phyloP scores from a whole-genome alignment of 1,140 invertebrate species.

The Steinernema feltiae region DNA sequence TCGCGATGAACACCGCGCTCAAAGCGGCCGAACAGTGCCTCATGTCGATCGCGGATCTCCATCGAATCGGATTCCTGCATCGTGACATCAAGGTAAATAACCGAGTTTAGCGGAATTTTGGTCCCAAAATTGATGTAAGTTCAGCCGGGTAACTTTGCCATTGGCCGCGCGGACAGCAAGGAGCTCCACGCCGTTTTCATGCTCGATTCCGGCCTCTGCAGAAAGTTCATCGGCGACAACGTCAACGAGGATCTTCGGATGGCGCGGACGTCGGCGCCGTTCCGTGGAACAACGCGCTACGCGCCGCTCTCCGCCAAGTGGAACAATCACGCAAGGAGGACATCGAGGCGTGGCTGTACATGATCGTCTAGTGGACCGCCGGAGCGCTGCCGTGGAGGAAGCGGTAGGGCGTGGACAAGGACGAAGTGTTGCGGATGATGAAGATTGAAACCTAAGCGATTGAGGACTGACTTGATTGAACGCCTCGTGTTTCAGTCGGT shows the following conservation, averaged over 20 bases:
- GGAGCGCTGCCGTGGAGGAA: slow-evolving; percentile 33
- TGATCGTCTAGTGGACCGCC: slow-evolving; percentile 38
- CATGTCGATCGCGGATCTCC: slow-evolving; percentile 30
- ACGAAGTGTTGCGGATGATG: slow-evolving; percentile 23
- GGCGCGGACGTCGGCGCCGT: slow-evolving; percentile 17
- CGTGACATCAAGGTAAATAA: slow-evolving; percentile 8
- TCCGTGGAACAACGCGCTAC: slow-evolving; percentile 34
- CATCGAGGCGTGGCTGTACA: slow-evolving; percentile 34
- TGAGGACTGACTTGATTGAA: no score
- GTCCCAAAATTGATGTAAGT: not conserved
- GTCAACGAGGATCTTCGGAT: slow-evolving; percentile 17
- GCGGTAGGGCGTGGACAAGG: slow-evolving; percentile 23
- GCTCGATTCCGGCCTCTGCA: slow-evolving; percentile 31
- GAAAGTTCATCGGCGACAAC: slow-evolving; percentile 20
- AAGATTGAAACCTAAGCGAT: no score
- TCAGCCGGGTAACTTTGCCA: slow-evolving; percentile 33
- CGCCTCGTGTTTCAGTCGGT: no score
- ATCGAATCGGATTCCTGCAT: slow-evolving; percentile 8
- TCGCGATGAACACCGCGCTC: slow-evolving; percentile 28
- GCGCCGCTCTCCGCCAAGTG: slow-evolving; percentile 23
- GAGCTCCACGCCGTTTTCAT: slow-evolving; percentile 28
- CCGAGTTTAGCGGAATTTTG: not conserved
- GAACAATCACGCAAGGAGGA: slow-evolving; percentile 33
- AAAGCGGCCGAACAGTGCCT: slow-evolving; percentile 31
- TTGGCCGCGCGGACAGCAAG: slow-evolving; percentile 22